These are phyloP conservation scores for Myotis planiceps DNA, from an alignment of 2,797 vertebrate genomes.

Conservation along the genomic window DNA sequence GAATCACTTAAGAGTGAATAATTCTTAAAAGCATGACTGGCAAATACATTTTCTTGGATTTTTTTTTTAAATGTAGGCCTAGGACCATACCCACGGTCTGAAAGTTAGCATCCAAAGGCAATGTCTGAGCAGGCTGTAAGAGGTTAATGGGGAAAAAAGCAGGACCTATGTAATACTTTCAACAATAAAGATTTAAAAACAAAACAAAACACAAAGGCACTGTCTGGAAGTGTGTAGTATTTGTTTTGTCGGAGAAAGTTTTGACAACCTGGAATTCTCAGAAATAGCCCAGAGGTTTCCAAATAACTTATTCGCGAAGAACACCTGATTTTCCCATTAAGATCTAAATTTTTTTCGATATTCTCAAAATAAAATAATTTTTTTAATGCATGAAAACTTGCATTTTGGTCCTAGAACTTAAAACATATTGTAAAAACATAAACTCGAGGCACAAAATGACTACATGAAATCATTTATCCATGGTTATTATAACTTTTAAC, in stretches of 20 bases:
- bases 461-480: background rate
- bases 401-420: background rate
- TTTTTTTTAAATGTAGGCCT: background rate
- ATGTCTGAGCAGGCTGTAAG: no score
- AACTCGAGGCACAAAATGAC: background rate
- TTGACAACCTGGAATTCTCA: background rate
- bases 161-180: no score
- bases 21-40: background rate
- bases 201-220: no score
- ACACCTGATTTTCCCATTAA: background rate
- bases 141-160: no score
- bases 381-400: background rate
- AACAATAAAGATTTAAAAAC: no score
- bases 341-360: background rate
- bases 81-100: background rate
- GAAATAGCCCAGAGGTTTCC: background rate
- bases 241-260: background rate
- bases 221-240: background rate
- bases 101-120: background rate
- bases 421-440: slow-evolving; percentile 1
- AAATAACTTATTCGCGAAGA: background rate
- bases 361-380: background rate
- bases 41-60: background rate
- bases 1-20: background rate
- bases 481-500: background rate